Evolutionary conservation across 2,797 vertebrate species (phyloP).

Genomic region (Sparus aurata): DNA sequence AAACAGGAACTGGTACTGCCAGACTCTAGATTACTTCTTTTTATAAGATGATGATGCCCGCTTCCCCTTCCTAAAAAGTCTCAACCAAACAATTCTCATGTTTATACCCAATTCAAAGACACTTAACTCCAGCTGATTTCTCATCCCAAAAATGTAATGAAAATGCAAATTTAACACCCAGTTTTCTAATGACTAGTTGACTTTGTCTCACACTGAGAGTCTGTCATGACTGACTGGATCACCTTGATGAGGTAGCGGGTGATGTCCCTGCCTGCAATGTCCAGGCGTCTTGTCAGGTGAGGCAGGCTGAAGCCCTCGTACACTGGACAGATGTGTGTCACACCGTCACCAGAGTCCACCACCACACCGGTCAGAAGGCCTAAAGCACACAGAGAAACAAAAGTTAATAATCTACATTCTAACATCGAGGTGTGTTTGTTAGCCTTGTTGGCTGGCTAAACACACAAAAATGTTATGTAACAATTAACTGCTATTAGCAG

Average conservation of each 20-base stretch:
- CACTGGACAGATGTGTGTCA: constrained; percentile 89
- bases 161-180: too few species aligned
- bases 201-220: not conserved
- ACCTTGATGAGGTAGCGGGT: constrained; percentile 91
- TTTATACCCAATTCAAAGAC: not conserved
- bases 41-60: not conserved
- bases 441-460: constrained; percentile 23
- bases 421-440: constrained; percentile 25
- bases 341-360: constrained; percentile 88
- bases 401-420: constrained; percentile 38
- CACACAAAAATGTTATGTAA: constrained; percentile 26
- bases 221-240: not conserved
- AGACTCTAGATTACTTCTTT: not conserved
- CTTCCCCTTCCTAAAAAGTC: not conserved
- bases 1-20: not conserved
- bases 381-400: constrained; percentile 45
- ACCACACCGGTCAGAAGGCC: constrained; percentile 88
- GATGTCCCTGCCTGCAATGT: constrained; percentile 90
- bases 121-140: not conserved
- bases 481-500: constrained; percentile 13
- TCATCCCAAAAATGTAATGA: too few species aligned
- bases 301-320: constrained; percentile 89
- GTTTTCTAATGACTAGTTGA: too few species aligned
- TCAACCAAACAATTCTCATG: not conserved
- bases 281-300: constrained; percentile 87